phyloP scores from a whole-genome alignment of 64 coral and sea anemone genomes.

The Dendrophyllia cribrosa region DNA sequence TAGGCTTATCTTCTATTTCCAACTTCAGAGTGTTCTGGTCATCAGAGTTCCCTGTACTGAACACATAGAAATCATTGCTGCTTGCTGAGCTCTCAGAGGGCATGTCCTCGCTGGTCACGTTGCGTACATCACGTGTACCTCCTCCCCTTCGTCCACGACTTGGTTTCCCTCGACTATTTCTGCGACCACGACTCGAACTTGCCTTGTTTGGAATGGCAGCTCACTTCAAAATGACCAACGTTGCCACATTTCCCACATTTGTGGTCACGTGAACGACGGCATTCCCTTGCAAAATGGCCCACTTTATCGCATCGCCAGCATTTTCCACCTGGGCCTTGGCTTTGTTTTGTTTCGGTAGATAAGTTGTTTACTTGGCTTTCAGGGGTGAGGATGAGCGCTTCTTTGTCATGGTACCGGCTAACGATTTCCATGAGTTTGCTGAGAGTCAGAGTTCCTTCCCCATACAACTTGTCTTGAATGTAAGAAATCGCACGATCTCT shows the following conservation, averaged over 20 bases:
- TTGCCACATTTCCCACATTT: constrained; percentile 28
- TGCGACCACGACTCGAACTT: constrained; percentile 1
- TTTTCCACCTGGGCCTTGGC: too few species aligned
- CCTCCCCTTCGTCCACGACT: neutral
- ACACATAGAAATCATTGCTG: too few species aligned
- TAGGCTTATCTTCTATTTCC: too few species aligned
- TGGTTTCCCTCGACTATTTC: neutral
- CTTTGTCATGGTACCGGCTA: constrained; percentile 49
- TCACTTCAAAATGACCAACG: constrained; percentile 28
- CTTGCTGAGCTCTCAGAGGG: too few species aligned
- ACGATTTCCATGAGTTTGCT: constrained; percentile 62
- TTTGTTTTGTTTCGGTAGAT: neutral
- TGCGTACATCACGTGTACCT: constrained; percentile 6
- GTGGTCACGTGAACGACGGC: too few species aligned
- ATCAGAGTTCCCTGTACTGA: too few species aligned
- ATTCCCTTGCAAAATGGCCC: too few species aligned
- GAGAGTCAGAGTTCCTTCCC: constrained; percentile 46
- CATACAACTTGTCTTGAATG: too few species aligned
- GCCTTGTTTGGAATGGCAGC: neutral
- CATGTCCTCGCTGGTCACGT: too few species aligned
- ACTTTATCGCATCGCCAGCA: too few species aligned
- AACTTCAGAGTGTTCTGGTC: too few species aligned
- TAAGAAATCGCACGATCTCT: too few species aligned
- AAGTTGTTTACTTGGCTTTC: constrained; percentile 23
- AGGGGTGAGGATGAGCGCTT: constrained; percentile 29